Base-by-base conservation (phyloP, 2,797 vertebrate genomes). In the Sebastes flavidus region DNA sequence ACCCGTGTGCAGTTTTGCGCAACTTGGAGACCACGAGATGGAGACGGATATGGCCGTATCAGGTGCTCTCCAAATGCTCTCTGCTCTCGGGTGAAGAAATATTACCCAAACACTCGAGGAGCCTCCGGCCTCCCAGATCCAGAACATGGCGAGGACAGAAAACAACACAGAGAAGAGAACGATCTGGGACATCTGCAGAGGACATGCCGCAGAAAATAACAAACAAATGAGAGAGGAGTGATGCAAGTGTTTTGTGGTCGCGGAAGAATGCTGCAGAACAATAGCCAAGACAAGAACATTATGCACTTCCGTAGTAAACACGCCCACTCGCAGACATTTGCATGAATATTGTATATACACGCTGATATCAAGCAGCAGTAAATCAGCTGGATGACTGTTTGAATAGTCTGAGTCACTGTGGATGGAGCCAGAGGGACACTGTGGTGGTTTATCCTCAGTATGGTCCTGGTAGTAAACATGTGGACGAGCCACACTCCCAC, bases 401-500 rank as follows among this genome's bases (percentile, higher is more conserved):
- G 66, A 83, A 58, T 20, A 29, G 55, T 86, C 59, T 84, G 85
- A 83, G 72, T 84, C 78, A 84, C 68, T 24, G 72, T 58, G 72
- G 82, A 66, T 75, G 71, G 80, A 89, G 72, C 42, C 87, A 80
- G 60, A 78, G 62, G 69, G 67, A 70, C 77, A 52, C 36, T 79
- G 74, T 22, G 49, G 30, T 62, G 49, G 60, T 34, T 80, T 81
- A 67, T 81, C 67, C 63, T 69, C 11, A 36, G 38, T 30, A 36
- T 60, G 58, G 81, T 84, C 77, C 46, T 83, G 54, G 27, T 86
- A 75, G 84, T 91, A 87, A 93, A 88, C 72, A 84, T 27, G 22
- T 60, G 74, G 82, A 78, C 38, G 14, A 20, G 24, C 56, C 68
- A 65, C 65, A 79, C 80, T 34, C 82, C 81, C 85, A 82, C 86